Evolutionary conservation across 2,113 vertebrate genomes (phyloP).

Genomic region (Microtus montanus): DNA sequence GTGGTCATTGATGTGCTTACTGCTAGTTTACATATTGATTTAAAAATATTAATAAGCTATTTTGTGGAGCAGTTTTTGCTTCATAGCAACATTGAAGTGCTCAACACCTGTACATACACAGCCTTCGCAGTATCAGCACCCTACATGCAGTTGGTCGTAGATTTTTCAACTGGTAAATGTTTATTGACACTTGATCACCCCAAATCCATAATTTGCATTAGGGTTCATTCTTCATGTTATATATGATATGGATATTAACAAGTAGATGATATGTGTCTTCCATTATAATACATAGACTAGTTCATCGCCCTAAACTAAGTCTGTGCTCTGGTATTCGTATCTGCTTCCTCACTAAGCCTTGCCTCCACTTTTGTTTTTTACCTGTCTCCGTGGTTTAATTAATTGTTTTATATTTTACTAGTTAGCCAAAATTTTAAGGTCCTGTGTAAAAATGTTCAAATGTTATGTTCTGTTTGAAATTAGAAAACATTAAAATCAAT

Average conservation of each 20-base stretch:
- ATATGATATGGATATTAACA: neutral
- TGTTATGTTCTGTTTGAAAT: conserved; percentile 15
- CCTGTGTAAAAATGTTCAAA: conserved; percentile 7
- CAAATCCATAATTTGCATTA: neutral
- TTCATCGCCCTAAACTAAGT: neutral
- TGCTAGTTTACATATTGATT: neutral
- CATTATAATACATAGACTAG: neutral
- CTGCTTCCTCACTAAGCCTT: neutral
- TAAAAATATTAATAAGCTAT: neutral
- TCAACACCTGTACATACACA: neutral
- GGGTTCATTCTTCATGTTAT: neutral
- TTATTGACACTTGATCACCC: neutral
- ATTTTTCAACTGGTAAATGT: neutral
- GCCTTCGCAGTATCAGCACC: neutral
- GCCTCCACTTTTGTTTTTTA: neutral
- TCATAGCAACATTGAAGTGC: neutral
- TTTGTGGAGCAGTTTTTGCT: conserved; percentile 39
- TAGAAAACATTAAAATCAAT: conserved; percentile 16
- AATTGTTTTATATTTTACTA: conserved; percentile 5
- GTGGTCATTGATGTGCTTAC: neutral
- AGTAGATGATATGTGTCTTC: neutral
- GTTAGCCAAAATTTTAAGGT: conserved; percentile 9
- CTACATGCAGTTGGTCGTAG: neutral
- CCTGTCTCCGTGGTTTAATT: neutral
- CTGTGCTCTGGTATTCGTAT: neutral